Base-by-base conservation (phyloP, 92 coral and sea anemone species). In the Galaxea fascicularis region DNA sequence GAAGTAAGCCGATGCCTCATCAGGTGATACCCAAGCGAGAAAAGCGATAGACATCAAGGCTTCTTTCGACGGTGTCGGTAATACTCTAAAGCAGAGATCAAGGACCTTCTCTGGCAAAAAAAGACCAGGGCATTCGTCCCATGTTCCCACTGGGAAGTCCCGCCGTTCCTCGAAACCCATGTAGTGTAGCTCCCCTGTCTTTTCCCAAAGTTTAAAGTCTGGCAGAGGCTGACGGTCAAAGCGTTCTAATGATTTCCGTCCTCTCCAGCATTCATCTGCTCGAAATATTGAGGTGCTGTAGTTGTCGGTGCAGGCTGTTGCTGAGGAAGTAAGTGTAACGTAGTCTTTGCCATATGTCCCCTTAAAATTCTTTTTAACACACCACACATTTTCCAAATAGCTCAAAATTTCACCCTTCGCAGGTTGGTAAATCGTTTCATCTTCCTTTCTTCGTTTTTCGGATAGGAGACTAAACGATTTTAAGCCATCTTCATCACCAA, bases 321-420 rank as follows among this genome's bases (percentile, higher is more conserved):
- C 15, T 7, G 78, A 24, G 31, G 52, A 39, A 11, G 12, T 82
- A 15, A 88, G 27, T 18, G 80, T 51, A 5, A 31, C 21, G 44
- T 88, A 88, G 30, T 88, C 92, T 0, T 77, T 82, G 10, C 78
- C 10, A 47, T 88, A 88, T 49, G 57, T 76, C 60, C 92, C 85
- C 14, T 8, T 44, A 44, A 76, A 84, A 27, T 69, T 54, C 25
- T 75, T 76, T 16, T 77, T 29, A 3, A 83, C 85, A 18, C 30
- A 25, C 92, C 89, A 88, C 4, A 83, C 85, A 14, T 65, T 83
- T 44, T 76, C 88, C 15, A 85, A 80, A 35, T 85, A 65, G 12
- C 27, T 26, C 60, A 35, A 65, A 21, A 63, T 52, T 58, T 54
- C 41, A 63, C 20, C 54, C 28, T 59, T 57, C 20, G 53, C 79